Conservation (phyloP, 2,113 vertebrate genomes). For the Microcebus griseorufus region DNA sequence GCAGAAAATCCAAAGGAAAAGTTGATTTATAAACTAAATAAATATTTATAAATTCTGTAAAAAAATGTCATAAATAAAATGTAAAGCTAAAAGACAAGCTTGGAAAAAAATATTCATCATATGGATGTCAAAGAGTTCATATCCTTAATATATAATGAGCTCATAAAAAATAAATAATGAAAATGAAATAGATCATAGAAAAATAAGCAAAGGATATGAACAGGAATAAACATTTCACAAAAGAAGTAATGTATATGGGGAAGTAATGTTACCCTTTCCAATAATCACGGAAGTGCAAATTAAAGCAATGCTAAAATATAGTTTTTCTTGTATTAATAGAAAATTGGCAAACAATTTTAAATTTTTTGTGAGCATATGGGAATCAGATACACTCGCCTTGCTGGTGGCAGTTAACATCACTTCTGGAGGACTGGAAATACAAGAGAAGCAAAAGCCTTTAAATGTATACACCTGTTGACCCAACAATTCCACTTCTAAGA, state of each 20-base stretch:
- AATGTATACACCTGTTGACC: neutral
- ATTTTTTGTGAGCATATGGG: neutral
- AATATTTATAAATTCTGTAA: neutral
- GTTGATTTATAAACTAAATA: neutral
- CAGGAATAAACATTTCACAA: neutral
- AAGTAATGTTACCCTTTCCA: constrained; percentile 5
- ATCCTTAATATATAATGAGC: neutral
- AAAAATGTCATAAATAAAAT: constrained; percentile 35
- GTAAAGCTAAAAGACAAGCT: constrained; percentile 19
- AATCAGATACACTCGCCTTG: neutral
- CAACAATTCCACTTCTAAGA: neutral
- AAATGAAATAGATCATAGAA: constrained; percentile 6
- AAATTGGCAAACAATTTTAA: neutral
- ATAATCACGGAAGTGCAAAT: constrained; percentile 11
- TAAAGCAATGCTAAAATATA: constrained; percentile 18
- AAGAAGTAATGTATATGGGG: neutral
- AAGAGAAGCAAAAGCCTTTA: neutral
- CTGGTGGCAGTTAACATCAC: neutral
- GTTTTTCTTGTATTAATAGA: neutral
- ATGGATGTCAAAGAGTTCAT: neutral
- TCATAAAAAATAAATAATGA: constrained; percentile 44
- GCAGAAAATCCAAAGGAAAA: constrained; percentile 32
- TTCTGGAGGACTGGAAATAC: neutral
- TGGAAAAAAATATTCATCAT: constrained; percentile 27
- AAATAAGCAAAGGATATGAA: constrained; percentile 13